A percentile compares a stretch with the other conserved stretches of the same genome.
Conservation (phyloP, 2,113 vertebrate genomes). For the Camelus bactrianus region DNA sequence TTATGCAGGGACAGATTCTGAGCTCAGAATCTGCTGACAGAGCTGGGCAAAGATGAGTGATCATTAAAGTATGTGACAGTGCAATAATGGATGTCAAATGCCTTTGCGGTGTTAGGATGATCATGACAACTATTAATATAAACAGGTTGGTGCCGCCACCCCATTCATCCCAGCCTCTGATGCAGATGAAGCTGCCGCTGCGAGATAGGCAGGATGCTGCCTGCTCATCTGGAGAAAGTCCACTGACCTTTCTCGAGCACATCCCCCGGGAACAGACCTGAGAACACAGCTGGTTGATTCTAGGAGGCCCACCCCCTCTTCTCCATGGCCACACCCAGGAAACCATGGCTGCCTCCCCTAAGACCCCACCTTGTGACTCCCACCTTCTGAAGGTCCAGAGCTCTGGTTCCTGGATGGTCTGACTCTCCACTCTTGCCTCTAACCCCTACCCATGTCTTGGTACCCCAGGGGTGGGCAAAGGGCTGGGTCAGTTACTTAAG, state of each 20-base stretch:
- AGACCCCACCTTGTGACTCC: constrained; percentile 50
- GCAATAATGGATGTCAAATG: background rate
- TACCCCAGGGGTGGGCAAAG: constrained; percentile 63
- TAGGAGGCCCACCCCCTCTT: constrained; percentile 21
- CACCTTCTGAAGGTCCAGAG: constrained; percentile 76
- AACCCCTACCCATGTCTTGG: constrained; percentile 76
- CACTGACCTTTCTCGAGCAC: background rate
- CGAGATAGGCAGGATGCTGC: background rate
- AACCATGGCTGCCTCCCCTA: constrained; percentile 39
- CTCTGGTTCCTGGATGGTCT: constrained; percentile 57
- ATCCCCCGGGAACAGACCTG: background rate
- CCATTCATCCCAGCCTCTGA: background rate
- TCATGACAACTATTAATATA: background rate
- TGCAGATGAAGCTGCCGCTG: background rate
- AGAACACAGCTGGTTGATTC: background rate
- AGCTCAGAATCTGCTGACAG: background rate
- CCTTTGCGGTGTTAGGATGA: background rate
- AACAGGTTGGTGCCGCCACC: background rate
- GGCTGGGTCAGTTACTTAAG: constrained; percentile 75
- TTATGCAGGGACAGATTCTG: background rate
- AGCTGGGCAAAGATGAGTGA: constrained; percentile 5
- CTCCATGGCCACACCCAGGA: constrained; percentile 17
- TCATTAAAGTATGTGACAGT: background rate
- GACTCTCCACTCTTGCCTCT: constrained; percentile 76
- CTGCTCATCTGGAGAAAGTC: background rate